Conservation (phyloP, 2,888 invertebrate genomes). For the Microplitis deprimator region DNA sequence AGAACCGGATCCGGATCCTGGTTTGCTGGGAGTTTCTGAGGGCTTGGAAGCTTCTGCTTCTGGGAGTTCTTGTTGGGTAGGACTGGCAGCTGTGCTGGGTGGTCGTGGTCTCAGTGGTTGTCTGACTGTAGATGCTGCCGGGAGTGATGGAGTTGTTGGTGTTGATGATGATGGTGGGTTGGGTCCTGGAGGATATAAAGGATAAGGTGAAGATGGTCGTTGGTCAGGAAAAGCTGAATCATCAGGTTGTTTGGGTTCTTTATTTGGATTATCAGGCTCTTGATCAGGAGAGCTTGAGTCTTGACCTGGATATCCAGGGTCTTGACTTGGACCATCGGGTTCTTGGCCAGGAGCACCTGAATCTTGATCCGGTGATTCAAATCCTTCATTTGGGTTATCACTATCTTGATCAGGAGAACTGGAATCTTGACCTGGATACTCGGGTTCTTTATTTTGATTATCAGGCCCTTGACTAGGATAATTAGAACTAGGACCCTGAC, state of each 20-base stretch:
- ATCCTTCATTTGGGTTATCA: slow-evolving; percentile 42
- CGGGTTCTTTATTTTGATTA: slow-evolving; percentile 41
- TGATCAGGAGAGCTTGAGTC: background rate
- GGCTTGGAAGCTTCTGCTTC: background rate
- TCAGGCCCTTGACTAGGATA: slow-evolving; percentile 35
- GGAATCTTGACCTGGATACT: slow-evolving; percentile 19
- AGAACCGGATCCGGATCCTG: slow-evolving; percentile 41
- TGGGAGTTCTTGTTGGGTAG: background rate
- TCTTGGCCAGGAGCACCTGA: slow-evolving; percentile 19
- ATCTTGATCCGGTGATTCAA: slow-evolving; percentile 41
- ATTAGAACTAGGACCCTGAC: slow-evolving; percentile 21
- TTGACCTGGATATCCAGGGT: slow-evolving; percentile 48
- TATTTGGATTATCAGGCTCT: background rate
- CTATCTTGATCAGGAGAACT: slow-evolving; percentile 37
- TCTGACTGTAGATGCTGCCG: background rate
- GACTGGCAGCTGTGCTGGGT: background rate
- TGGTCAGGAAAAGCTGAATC: slow-evolving; percentile 33
- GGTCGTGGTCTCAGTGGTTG: slow-evolving; percentile 11
- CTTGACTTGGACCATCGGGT: background rate
- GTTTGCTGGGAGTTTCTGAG: background rate
- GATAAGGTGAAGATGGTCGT: background rate
- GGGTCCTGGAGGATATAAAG: slow-evolving; percentile 7
- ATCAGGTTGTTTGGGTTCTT: slow-evolving; percentile 17
- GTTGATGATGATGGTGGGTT: background rate
- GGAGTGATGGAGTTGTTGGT: background rate